Evolutionary conservation across 1,140 invertebrate species (phyloP), one percentile per base, ranked within the genome.

Genomic region (Drosophila biarmipes): DNA sequence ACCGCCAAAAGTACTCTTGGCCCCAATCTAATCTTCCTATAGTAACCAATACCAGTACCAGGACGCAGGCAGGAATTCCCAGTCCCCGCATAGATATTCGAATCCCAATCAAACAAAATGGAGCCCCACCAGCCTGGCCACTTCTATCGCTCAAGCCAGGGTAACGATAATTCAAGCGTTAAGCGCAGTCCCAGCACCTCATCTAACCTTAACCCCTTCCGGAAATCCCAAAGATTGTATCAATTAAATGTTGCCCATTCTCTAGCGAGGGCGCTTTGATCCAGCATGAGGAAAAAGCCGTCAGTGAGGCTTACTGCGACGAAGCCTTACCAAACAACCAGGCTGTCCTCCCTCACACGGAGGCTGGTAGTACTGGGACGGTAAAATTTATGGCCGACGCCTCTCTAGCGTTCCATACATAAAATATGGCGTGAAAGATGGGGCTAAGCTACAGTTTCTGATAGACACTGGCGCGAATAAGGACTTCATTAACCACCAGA

Each of bases 381-480:
- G 15, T 19, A 52, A 52, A 35, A 35, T 52, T 35, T 35, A 35
- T 35, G 29, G 15, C 49, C 17, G 49, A 52, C 49, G 8, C 34
- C 34, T 37, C 19, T 53, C 17, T 19, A 52, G 31, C 40, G 15
- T 42, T 7, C 40, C 40, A 17, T 42, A 19, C 15, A 42, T 19
- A 42, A 29, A 31, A n/a, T 19, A 34, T 34, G 11, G 15, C n/a
- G 11, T 7, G 27, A 31, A 51, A 34, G 10, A 19, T 24, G 42
- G 42, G 19, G 43, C 21, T 19, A 46, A 14, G 21, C 12, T 45
- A 45, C 21, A 24, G 2, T 45, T 46, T 14, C 43, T 46, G 0
- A 27, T 46, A 24, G 43, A 46, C 12, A 48, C 51, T 19, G 56
- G 56, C n/a, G 43, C 66, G 6, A 69, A 69, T 19, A 54, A 69